Base-by-base conservation (phyloP, 1,140 invertebrate species). In the Vanessa atalanta region DNA sequence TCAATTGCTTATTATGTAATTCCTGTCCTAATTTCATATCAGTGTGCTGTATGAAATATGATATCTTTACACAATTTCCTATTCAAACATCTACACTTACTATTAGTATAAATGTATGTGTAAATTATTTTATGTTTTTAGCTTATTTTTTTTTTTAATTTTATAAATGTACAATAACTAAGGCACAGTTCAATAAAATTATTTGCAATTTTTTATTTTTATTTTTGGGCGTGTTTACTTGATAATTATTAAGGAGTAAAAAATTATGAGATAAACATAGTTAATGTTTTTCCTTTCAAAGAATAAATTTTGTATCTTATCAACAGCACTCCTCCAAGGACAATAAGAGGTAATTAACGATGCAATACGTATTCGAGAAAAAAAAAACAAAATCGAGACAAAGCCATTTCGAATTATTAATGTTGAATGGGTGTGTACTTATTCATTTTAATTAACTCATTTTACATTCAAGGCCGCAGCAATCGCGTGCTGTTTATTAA, bases 401-500 rank as follows among this genome's bases (percentile, higher is more conserved):
- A 74, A 74, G 72, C 67, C 65, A 68, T 69, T 51, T 67, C 23
- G 31, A 43, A 12, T 63, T 55, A 63, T 47, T 60, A 50, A 43
- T 31, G 23, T 53, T 60, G 71, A 37, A 76, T 73, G 77, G 77
- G 72, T 79, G 73, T 78, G 70, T 78, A 76, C 72, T 65, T 71
- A 43, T 48, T 66, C 67, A 79, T 72, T 70, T 51, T 70, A 77
- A 77, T 76, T 73, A 76, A 78, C 76, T 73, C 69, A 69, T 80
- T 78, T 74, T 55, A 78, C 37, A 73, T 64, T 70, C 79, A 80
- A 80, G 76, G 76, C 72, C 76, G 64, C 37, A 55, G 48, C 57
- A 50, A 72, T 72, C 63, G 69, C 61, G 66, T 75, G 74, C 48
- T 73, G 72, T 70, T 76, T 78, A 80, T 78, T 78, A 72, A 80